Evolutionary conservation across 2,797 vertebrate genomes (phyloP), one percentile per base, ranked within the genome.

Genomic region (Astyanax mexicanus): DNA sequence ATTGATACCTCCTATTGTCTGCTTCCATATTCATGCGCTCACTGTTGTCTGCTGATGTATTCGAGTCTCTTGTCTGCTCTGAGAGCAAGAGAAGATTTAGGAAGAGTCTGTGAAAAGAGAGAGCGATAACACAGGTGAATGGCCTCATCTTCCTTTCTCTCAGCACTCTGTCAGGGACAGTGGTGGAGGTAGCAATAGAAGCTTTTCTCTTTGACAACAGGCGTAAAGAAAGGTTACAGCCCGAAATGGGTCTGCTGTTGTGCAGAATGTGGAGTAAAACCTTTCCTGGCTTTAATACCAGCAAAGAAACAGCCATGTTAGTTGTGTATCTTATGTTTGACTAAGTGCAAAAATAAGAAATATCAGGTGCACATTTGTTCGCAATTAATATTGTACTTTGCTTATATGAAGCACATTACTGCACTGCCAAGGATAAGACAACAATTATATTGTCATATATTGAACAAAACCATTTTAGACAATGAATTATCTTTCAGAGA

Each of bases 1-100:
- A 64, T 44, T 69, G 73, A 69, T 69, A 58, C 19, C 45, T 75
- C 67, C 57, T 47, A 62, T 75, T 78, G 79, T 78, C 71, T 78
- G 42, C 75, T 52, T 66, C 55, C 29, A 54, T 38, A 78, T 71
- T 67, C 54, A 38, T 51, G 35, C 25, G 27, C 47, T 40, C 49
- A 60, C 52, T 32, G 76, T 60, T 54, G 35, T 58, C 69, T 52
- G 77, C 52, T 73, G 69, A 79, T 76, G 44, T 70, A 72, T 72
- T 78, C 55, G 0, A 45, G 67, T 38, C 57, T 66, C 66, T 74
- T 70, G 66, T 71, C 71, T 69, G 60, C 52, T 40, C 54, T 47
- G 27, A 49, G 72, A 45, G 62, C 32, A 23, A 8, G 12, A 6
- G 25, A 42, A 65, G 68, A 61, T 70, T 74, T 66, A 81, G 37